These are phyloP conservation scores for Macrotus californicus DNA, from an alignment of 2,113 vertebrate genomes.

Conservation along the genomic window DNA sequence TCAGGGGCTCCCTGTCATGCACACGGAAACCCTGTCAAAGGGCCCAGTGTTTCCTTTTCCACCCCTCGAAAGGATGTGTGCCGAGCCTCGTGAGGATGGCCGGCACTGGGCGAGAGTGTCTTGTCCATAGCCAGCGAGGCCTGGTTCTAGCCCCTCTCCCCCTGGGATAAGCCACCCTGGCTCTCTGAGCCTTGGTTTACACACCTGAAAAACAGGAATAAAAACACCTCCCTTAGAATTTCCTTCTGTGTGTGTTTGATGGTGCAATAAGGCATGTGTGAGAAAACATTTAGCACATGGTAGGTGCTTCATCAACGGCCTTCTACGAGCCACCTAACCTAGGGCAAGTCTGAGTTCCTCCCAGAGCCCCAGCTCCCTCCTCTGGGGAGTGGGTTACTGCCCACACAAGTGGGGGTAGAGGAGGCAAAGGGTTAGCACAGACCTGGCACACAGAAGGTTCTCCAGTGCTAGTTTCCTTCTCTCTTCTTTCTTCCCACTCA, in stretches of 20 bases:
- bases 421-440: background rate
- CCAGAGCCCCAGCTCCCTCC: background rate
- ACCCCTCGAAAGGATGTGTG: constrained; percentile 50
- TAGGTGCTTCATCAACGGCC: background rate
- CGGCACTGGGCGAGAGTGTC: background rate
- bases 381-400: background rate
- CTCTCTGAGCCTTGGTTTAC: background rate
- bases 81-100: background rate
- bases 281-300: background rate
- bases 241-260: background rate
- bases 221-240: background rate
- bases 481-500: background rate
- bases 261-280: background rate
- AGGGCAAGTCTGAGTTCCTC: background rate
- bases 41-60: constrained; percentile 66
- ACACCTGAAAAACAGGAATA: background rate
- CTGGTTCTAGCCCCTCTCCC: background rate
- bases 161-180: background rate
- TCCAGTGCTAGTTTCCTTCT: background rate
- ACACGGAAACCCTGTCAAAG: constrained; percentile 60
- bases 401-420: fast-evolving
- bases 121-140: background rate
- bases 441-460: background rate
- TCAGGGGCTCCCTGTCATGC: constrained; percentile 41
- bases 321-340: background rate